These are phyloP conservation scores for Glaucopsyche alexis DNA, from an alignment of 2,888 invertebrate species.

Conservation along the genomic window DNA sequence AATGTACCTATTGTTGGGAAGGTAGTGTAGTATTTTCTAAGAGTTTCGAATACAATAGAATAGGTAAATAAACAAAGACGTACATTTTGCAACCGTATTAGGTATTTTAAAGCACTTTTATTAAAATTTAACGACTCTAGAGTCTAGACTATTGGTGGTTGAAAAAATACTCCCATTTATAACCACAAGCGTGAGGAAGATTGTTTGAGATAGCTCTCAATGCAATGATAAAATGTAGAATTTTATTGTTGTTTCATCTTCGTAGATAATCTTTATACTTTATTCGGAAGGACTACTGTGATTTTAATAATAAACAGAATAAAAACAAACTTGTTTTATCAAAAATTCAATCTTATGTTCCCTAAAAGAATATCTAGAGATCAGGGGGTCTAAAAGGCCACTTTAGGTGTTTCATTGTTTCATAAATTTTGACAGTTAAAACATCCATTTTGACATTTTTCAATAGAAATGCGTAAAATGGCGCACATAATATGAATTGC, in stretches of 20 bases:
- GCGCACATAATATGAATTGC: too few relatives aligned
- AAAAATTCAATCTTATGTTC: too few relatives aligned
- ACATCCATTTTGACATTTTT: too few relatives aligned
- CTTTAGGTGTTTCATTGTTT: too few relatives aligned
- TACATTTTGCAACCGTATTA: not conserved
- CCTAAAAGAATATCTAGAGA: too few relatives aligned
- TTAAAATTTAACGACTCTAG: conserved; percentile 13
- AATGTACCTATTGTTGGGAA: not conserved
- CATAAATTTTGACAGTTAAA: too few relatives aligned
- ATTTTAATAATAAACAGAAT: not conserved
- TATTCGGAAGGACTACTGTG: not conserved
- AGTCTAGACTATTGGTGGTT: conserved; percentile 13
- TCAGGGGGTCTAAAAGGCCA: too few relatives aligned
- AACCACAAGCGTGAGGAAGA: conserved; percentile 3
- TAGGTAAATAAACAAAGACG: not conserved
- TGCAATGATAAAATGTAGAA: not conserved
- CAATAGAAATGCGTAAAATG: too few relatives aligned
- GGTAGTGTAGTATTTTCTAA: conserved; percentile 1
- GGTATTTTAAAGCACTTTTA: conserved; percentile 25
- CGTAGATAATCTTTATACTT: not conserved
- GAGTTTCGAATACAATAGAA: conserved; percentile 25
- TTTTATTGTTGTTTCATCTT: not conserved
- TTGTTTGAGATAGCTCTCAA: conserved; percentile 16
- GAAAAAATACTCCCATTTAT: conserved; percentile 12
- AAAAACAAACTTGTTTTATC: not conserved